Percentiles rank a stretch among this genome's conserved stretches.
Conservation (phyloP, 1,140 invertebrate species). For the Ceratina calcarata region DNA sequence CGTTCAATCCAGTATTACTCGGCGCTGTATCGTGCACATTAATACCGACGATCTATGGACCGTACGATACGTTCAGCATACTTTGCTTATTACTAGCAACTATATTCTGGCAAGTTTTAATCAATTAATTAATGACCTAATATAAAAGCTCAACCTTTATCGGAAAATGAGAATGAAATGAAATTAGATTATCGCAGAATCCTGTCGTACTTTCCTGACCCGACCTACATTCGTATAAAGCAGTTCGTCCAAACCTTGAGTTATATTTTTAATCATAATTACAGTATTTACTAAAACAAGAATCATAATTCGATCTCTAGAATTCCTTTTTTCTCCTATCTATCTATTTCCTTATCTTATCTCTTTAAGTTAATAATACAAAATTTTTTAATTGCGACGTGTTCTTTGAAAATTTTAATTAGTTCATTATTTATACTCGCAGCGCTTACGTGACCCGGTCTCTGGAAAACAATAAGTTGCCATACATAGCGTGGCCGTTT, state of each 20-base stretch:
- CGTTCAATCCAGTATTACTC: conserved; percentile 78
- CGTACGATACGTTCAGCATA: conserved; percentile 68
- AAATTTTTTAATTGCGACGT: too few species aligned
- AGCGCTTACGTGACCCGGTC: conserved; percentile 72
- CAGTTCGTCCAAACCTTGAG: too few species aligned
- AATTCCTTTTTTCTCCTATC: too few species aligned
- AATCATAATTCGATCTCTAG: too few species aligned
- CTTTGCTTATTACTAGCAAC: conserved; percentile 64
- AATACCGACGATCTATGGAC: conserved; percentile 70
- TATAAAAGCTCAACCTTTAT: background rate
- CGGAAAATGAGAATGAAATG: background rate
- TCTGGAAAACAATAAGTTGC: conserved; percentile 62
- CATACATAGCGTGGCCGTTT: conserved; percentile 73
- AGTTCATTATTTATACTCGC: conserved; percentile 43
- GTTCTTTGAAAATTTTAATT: background rate
- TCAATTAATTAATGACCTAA: background rate
- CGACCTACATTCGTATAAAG: too few species aligned
- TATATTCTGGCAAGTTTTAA: conserved; percentile 67
- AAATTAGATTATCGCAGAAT: background rate
- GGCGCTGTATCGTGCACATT: conserved; percentile 74
- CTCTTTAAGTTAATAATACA: too few species aligned
- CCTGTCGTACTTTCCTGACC: too few species aligned
- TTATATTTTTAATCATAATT: too few species aligned
- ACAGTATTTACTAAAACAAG: too few species aligned
- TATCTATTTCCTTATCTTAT: too few species aligned